A percentile compares a stretch with the other conserved stretches of the same genome.
These are phyloP conservation scores for Acarapis woodi DNA, from an alignment of 1,140 invertebrate species.

Conservation along the genomic window DNA sequence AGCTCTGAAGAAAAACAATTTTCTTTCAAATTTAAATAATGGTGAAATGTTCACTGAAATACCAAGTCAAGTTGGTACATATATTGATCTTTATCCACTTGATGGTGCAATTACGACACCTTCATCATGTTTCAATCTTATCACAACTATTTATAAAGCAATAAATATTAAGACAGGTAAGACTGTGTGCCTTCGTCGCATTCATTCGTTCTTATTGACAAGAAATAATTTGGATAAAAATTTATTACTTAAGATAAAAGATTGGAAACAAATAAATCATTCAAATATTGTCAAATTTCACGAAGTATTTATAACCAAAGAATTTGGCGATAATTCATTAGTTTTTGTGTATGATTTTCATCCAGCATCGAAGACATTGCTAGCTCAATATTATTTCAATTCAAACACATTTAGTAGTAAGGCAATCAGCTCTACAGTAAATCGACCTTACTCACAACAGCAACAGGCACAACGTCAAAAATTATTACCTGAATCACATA, in stretches of 20 bases:
- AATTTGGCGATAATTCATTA: conserved; percentile 79
- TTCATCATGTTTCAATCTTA: conserved; percentile 32
- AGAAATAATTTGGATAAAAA: conserved; percentile 6
- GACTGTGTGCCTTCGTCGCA: conserved; percentile 51
- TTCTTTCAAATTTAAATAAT: background rate
- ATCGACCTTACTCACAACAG: conserved; percentile 10
- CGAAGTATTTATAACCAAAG: conserved; percentile 80
- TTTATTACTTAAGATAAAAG: conserved; percentile 22
- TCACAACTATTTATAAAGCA: conserved; percentile 67
- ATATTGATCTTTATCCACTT: conserved; percentile 54
- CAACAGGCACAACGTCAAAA: conserved; percentile 5
- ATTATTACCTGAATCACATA: conserved; percentile 54
- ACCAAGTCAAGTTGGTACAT: conserved; percentile 58
- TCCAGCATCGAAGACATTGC: conserved; percentile 55
- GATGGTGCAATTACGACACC: conserved; percentile 29
- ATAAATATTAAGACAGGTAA: conserved; percentile 57
- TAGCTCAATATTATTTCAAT: conserved; percentile 44
- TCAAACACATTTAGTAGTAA: background rate
- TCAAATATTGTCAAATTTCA: conserved; percentile 67
- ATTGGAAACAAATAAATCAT: conserved; percentile 76
- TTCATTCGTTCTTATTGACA: conserved; percentile 30
- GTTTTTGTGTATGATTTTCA: conserved; percentile 89
- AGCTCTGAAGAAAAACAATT: conserved; percentile 1
- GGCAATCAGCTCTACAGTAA: conserved; percentile 3
- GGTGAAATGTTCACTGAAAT: conserved; percentile 26